Evolutionary conservation across 2,888 invertebrate species (phyloP), one percentile per base, ranked within the genome.

Genomic region (Drosophila eohydei): DNA sequence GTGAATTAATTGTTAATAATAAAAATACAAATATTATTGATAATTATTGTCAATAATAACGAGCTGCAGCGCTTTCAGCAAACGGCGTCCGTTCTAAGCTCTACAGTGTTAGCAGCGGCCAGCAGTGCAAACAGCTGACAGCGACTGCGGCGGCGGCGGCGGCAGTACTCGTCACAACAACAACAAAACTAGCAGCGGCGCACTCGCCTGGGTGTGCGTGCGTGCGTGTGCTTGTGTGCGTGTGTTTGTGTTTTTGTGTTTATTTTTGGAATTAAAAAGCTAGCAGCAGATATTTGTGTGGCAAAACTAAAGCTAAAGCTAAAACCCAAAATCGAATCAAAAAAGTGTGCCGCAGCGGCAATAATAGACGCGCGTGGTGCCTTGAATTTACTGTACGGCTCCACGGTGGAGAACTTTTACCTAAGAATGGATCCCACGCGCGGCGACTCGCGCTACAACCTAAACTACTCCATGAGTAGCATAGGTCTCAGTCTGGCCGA

Each of bases 371-470:
- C 90, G 87, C 87, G 90, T 85, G 90, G 89, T 90, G 86, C 90
- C 90, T 87, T 87, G 89, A 87, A 87, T 81, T 78, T 80, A 71
- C 56, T 87, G 50, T 87, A 90, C 87, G 90, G 87, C 87, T 87
- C 90, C 91, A 91, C 90, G 83, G 92, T 92, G 92, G 92, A 92
- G 91, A 92, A 92, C 88, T 92, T 91, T 83, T 92, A 92, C 76
- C 84, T 91, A 16, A 92, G 91, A 91, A 97, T 97, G 97, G 97
- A 97, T 95, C 96, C 96, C 94, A 96, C 96, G 95, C 96, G 96
- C 95, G 95, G 97, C 94, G 97, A 97, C 95, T 95, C 96, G 95
- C 96, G 97, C 94, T 97, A 96, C 94, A 96, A 96, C 94, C 95
- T 97, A 94, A 96, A 96, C 93, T 97, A 97, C 94, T 95, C 96